A percentile compares a stretch with the other conserved stretches of the same genome.
These are phyloP conservation scores for Leptinotarsa defecta DNA, from an alignment of 1,140 invertebrate species.

Conservation along the genomic window DNA sequence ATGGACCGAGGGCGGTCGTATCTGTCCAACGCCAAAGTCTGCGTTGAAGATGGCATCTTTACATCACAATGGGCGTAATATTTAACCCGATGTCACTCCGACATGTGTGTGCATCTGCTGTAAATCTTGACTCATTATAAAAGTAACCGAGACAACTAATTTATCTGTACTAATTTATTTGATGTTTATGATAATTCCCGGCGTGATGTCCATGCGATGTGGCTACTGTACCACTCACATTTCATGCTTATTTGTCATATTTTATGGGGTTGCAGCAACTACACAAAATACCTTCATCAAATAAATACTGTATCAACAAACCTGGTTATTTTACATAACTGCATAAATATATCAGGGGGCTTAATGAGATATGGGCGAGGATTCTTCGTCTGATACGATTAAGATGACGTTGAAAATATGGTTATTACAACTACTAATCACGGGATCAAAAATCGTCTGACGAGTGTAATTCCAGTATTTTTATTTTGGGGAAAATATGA, in stretches of 20 bases:
- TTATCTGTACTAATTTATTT: slow-evolving; percentile 51
- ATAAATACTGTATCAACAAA: slow-evolving; percentile 40
- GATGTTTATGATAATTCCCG: slow-evolving; percentile 51
- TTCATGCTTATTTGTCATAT: slow-evolving; percentile 47
- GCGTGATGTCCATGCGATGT: slow-evolving; percentile 39
- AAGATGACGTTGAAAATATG: slow-evolving; percentile 28
- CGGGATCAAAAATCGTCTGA: slow-evolving; percentile 8
- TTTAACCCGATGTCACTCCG: slow-evolving; percentile 46
- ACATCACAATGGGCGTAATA: slow-evolving; percentile 48
- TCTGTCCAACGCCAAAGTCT: not conserved
- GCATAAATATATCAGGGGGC: slow-evolving; percentile 26
- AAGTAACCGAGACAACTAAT: slow-evolving; percentile 46
- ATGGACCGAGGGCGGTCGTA: slow-evolving; percentile 7
- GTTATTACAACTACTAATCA: slow-evolving; percentile 23
- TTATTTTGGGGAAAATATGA: not conserved
- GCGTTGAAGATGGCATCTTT: slow-evolving; percentile 45
- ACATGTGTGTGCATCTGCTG: slow-evolving; percentile 45
- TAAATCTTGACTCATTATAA: slow-evolving; percentile 49
- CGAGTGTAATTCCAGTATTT: not conserved
- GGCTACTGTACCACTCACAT: slow-evolving; percentile 43
- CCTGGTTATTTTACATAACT: slow-evolving; percentile 28
- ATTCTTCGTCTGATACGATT: slow-evolving; percentile 23
- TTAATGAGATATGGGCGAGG: slow-evolving; percentile 22
- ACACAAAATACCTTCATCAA: slow-evolving; percentile 37
- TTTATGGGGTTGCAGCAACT: slow-evolving; percentile 35